phyloP scores from a whole-genome alignment of 2,888 invertebrate species.

The Spodoptera exigua region DNA sequence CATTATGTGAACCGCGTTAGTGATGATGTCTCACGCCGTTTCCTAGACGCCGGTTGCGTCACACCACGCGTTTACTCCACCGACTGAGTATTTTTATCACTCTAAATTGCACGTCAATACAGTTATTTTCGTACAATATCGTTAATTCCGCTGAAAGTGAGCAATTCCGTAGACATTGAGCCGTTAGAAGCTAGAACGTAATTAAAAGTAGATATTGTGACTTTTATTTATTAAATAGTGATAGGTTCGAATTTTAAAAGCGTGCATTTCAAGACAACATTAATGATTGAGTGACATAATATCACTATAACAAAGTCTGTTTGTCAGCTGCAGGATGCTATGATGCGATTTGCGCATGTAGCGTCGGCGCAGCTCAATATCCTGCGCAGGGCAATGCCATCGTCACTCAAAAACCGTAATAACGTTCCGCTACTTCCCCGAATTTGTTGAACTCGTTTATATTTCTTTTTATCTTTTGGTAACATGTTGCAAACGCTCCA shows the following conservation, averaged over 20 bases:
- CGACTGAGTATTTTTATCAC: conserved; percentile 36
- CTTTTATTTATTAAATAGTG: conserved; percentile 20
- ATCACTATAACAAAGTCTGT: neutral
- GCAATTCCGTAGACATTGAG: conserved; percentile 24
- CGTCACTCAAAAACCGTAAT: conserved; percentile 67
- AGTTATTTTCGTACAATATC: conserved; percentile 28
- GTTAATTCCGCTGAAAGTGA: conserved; percentile 33
- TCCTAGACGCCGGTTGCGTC: conserved; percentile 47
- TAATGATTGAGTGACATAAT: conserved; percentile 16
- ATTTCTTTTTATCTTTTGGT: conserved; percentile 68
- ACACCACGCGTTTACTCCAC: conserved; percentile 24
- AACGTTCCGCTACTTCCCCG: conserved; percentile 73
- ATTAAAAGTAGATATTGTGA: conserved; percentile 26
- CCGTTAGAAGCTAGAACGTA: conserved; percentile 30
- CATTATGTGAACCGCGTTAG: conserved; percentile 27
- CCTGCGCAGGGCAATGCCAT: conserved; percentile 21
- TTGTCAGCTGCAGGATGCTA: conserved; percentile 21
- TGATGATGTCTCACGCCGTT: conserved; percentile 31
- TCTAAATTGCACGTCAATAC: conserved; percentile 25
- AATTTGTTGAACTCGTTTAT: conserved; percentile 68
- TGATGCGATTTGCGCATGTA: conserved; percentile 17
- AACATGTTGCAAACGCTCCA: conserved; percentile 63
- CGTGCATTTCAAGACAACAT: conserved; percentile 16
- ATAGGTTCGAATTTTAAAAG: conserved; percentile 18
- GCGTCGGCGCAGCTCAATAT: conserved; percentile 25